Percentiles rank a stretch among this genome's conserved stretches.
Conservation (phyloP, 2,888 invertebrate species). For the Cantharis rustica region DNA sequence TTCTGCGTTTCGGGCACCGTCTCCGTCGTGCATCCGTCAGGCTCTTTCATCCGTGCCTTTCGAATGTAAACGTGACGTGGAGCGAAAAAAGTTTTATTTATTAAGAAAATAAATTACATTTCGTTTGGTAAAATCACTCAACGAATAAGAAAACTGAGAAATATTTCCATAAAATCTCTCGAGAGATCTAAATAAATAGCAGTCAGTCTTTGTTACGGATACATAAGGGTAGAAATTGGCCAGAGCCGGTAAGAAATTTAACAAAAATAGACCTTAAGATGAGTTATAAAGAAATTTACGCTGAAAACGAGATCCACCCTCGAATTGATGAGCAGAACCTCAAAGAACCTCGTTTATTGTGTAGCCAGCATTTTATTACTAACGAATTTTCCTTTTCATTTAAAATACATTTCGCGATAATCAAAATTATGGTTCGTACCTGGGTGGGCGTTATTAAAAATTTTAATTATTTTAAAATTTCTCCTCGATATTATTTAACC, state of each 20-base stretch:
- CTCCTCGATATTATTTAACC: background rate
- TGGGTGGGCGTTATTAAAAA: background rate
- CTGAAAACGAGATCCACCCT: slow-evolving; percentile 30
- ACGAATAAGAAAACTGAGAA: slow-evolving; percentile 49
- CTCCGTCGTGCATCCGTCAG: no score
- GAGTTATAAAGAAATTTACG: slow-evolving; percentile 44
- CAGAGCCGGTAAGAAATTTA: slow-evolving; percentile 26
- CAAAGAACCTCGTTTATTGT: slow-evolving; percentile 31
- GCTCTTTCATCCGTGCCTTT: background rate
- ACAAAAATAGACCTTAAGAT: slow-evolving; percentile 42
- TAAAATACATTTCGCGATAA: slow-evolving; percentile 12
- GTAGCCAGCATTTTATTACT: slow-evolving; percentile 24
- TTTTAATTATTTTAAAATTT: slow-evolving; percentile 1
- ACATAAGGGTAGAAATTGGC: slow-evolving; percentile 43
- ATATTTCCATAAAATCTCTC: slow-evolving; percentile 54
- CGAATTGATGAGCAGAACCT: slow-evolving; percentile 29
- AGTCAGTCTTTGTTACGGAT: slow-evolving; percentile 48
- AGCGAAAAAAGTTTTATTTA: slow-evolving; percentile 1
- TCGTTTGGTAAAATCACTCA: slow-evolving; percentile 36
- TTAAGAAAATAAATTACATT: slow-evolving; percentile 23
- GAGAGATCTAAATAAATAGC: slow-evolving; percentile 54
- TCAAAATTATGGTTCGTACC: background rate
- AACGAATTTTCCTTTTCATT: slow-evolving; percentile 25
- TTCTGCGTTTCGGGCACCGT: background rate
- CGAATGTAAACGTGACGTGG: background rate